Conservation (phyloP, 2,113 vertebrate species). For the Mobula hypostoma region DNA sequence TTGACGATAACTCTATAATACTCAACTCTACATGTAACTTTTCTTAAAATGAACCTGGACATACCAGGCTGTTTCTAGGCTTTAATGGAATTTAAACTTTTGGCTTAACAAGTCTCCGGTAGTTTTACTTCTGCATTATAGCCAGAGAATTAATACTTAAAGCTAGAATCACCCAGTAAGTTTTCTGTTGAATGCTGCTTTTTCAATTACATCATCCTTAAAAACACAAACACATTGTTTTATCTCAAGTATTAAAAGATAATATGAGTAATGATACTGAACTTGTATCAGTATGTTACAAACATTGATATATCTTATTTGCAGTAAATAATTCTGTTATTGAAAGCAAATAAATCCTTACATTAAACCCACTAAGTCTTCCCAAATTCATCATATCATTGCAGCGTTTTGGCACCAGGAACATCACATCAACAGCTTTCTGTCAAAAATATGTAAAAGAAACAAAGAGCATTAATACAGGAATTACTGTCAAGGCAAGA, state of each 20-base stretch:
- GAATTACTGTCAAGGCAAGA: background rate
- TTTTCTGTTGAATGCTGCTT: no score
- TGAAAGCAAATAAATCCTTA: conserved; percentile 43
- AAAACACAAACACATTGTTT: background rate
- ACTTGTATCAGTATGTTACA: no score
- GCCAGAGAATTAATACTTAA: no score
- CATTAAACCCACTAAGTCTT: conserved; percentile 93
- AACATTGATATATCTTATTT: background rate
- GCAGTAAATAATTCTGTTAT: background rate
- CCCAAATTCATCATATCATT: conserved; percentile 99
- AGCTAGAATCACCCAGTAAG: no score
- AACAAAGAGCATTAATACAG: background rate
- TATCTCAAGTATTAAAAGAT: background rate
- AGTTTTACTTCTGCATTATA: no score
- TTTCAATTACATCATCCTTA: no score
- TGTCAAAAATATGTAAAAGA: conserved; percentile 46
- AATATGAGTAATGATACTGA: background rate
- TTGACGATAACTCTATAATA: background rate
- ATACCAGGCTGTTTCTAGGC: no score
- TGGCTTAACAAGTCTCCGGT: no score
- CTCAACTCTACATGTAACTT: background rate
- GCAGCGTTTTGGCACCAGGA: conserved; percentile 95
- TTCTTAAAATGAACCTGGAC: no score
- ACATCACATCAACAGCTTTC: conserved; percentile 88
- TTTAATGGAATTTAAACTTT: no score